phyloP scores from a whole-genome alignment of 2,797 vertebrate species.

The Hippopotamyrus pictus region DNA sequence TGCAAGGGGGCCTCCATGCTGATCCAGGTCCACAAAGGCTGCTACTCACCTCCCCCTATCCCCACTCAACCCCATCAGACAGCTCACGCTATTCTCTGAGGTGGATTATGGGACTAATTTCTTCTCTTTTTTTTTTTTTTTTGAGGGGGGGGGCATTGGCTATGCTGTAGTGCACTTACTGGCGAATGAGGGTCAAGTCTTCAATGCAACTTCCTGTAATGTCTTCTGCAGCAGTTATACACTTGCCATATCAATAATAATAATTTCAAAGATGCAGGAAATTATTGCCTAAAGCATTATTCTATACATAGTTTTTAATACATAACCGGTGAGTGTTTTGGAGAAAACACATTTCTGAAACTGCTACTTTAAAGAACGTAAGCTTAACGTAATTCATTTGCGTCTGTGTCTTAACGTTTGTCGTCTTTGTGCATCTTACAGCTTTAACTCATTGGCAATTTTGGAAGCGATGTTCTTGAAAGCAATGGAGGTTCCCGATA shows the following conservation, averaged over 20 bases:
- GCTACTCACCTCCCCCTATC: background rate
- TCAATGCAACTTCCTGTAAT: conserved; percentile 58
- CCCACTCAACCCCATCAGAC: background rate
- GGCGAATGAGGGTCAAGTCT: conserved; percentile 49
- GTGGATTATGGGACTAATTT: conserved; percentile 1
- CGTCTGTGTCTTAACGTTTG: conserved; percentile 32
- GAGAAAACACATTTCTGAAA: conserved; percentile 67
- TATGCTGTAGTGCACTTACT: conserved; percentile 75
- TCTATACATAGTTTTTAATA: conserved; percentile 79
- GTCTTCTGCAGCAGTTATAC: conserved; percentile 64
- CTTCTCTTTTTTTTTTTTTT: background rate
- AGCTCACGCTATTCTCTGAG: background rate
- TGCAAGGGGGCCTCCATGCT: background rate
- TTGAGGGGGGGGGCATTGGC: conserved; percentile 57
- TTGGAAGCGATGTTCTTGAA: conserved; percentile 91
- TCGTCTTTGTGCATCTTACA: conserved; percentile 64
- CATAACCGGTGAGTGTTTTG: conserved; percentile 76
- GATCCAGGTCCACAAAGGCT: background rate
- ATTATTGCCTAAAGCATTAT: conserved; percentile 96
- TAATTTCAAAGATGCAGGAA: conserved; percentile 74
- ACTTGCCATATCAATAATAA: conserved; percentile 30
- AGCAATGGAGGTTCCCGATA: conserved; percentile 84
- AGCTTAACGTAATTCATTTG: conserved; percentile 58
- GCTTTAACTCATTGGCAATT: conserved; percentile 86
- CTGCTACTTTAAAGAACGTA: conserved; percentile 87